A percentile compares a stretch with the other conserved stretches of the same genome.
Evolutionary conservation across 1,140 invertebrate species (phyloP).

Genomic region (Neoseiulus cucumeris): DNA sequence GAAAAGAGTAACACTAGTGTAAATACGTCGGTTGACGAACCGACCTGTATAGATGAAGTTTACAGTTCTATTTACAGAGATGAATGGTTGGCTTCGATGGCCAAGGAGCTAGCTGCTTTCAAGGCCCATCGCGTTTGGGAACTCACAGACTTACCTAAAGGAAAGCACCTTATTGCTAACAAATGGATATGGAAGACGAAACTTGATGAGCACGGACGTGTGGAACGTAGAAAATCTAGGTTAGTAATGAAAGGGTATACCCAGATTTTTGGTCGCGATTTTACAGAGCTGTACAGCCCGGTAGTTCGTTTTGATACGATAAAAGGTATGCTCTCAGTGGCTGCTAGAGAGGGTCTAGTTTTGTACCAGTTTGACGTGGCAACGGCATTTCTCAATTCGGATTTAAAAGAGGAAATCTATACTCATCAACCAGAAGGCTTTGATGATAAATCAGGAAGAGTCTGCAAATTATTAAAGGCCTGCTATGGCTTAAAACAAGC

Average conservation of each 20-base stretch:
- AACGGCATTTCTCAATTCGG: constrained; percentile 26
- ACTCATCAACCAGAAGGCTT: constrained; percentile 24
- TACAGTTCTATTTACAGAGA: too few relatives aligned
- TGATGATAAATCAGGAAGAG: too few relatives aligned
- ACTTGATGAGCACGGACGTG: neutral
- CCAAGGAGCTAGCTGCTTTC: too few relatives aligned
- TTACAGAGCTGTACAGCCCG: neutral
- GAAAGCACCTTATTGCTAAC: neutral
- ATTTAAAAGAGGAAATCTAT: constrained; percentile 27
- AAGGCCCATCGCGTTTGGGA: too few relatives aligned
- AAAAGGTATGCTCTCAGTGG: constrained; percentile 21
- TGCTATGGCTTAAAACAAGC: constrained; percentile 20
- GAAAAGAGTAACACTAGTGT: too few relatives aligned
- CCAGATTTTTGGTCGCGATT: neutral
- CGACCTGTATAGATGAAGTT: too few relatives aligned
- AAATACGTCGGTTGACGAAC: too few relatives aligned
- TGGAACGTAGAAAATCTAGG: neutral
- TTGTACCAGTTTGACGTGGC: constrained; percentile 24
- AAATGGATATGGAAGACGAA: neutral
- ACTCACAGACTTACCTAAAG: neutral
- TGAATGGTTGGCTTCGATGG: too few relatives aligned
- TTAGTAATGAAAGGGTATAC: neutral
- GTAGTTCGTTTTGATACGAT: constrained; percentile 21
- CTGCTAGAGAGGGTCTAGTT: constrained; percentile 19
- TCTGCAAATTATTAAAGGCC: constrained; percentile 19